Percentiles rank a stretch among this genome's conserved stretches.
phyloP scores from a whole-genome alignment of 2,113 vertebrate species.

The Promerops cafer region DNA sequence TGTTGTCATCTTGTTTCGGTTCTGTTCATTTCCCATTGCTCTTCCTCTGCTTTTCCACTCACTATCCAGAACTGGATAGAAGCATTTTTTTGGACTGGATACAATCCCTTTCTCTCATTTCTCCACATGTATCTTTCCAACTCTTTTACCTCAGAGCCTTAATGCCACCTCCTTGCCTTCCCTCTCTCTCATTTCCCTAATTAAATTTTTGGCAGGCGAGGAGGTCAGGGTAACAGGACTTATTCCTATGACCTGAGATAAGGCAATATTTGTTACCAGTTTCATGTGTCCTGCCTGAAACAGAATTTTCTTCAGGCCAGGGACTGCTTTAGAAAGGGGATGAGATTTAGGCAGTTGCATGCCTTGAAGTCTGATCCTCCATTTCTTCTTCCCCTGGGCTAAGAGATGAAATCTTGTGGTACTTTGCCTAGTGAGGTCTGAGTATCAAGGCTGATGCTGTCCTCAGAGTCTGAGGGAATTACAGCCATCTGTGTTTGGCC shows the following conservation, averaged over 20 bases:
- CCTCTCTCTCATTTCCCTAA: not conserved
- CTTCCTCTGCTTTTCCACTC: not conserved
- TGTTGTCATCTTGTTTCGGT: not conserved
- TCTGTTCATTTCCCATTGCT: not conserved
- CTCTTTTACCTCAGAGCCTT: not conserved
- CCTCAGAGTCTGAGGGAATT: conserved; percentile 14
- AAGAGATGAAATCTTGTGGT: not conserved
- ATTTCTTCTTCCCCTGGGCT: not conserved
- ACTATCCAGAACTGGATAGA: not conserved
- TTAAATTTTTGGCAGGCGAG: not conserved
- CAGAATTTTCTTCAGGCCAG: not conserved
- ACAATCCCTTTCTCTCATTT: not conserved
- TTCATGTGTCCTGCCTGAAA: not conserved
- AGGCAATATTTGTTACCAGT: not conserved
- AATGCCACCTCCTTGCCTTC: not conserved
- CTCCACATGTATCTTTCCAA: not conserved
- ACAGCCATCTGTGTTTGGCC: conserved; percentile 29
- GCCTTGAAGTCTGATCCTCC: not conserved
- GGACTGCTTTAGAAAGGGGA: not conserved
- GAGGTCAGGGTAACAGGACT: not conserved
- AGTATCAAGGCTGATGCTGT: not conserved
- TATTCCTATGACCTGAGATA: not conserved
- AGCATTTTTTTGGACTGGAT: not conserved
- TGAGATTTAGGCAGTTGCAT: not conserved
- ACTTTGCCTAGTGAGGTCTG: not conserved